Base-by-base conservation (phyloP, 2,113 vertebrate genomes). In the Oplegnathus fasciatus region DNA sequence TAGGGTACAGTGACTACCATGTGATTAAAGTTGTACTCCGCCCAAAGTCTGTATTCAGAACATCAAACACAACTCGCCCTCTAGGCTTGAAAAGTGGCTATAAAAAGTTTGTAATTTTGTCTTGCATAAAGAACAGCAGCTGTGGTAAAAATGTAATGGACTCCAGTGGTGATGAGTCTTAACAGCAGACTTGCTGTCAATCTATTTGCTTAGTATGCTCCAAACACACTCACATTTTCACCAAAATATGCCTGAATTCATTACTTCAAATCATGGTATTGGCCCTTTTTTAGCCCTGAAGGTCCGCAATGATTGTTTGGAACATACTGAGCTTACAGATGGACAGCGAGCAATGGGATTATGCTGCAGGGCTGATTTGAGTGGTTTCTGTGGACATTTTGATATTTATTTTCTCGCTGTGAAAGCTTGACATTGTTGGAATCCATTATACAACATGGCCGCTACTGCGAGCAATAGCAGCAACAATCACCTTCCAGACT, bases 351-450 rank as follows among this genome's bases (percentile, higher is more conserved):
- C 26, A 40, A 64, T 15, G 28, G 44, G 20, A n/a, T 76, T 48
- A 50, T 42, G 60, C 65, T 75, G 44, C 13, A 73, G 30, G 55
- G 62, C 54, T 58, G 22, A 73, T 71, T 77, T 48, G 30, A 78
- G 18, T 34, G 32, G 40, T 85, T 42, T 70, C 26, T 46, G 22
- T 86, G 26, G 28, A 60, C 34, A 34, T 73, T 44, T 68, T 58
- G 40, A 50, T 78, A 13, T 70, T 62, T 26, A 32, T 69, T 81
- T 81, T 62, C 17, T 44, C 1, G 5, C 22, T 57, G n/a, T 64
- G 10, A 64, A 75, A 78, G 13, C 3, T 9, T 52, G 22, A 50
- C 37, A 54, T 75, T 17, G 58, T 61, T 68, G 24, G 20, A 69
- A 77, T 54, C 52, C 30, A 78, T 74, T 28, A 48, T 17, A 46